A percentile compares a stretch with the other conserved stretches of the same genome.
phyloP scores from a whole-genome alignment of 2,797 vertebrate species.

The Chanos chanos region DNA sequence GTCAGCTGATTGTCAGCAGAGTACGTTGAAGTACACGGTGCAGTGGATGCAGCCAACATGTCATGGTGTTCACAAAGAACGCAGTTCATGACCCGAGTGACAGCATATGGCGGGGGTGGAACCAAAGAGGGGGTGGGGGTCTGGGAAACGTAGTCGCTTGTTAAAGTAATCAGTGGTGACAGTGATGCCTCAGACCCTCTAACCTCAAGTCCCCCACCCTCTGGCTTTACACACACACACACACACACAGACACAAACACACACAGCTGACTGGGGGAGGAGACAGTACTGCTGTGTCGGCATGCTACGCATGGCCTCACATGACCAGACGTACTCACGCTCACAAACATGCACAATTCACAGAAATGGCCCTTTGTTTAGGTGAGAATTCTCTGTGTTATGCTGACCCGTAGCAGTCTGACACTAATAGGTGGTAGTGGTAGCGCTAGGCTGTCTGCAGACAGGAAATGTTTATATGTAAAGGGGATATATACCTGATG shows the following conservation, averaged over 20 bases:
- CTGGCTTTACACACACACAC: background rate
- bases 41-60: too few species aligned
- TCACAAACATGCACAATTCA: background rate
- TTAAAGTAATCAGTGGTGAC: conserved; percentile 29
- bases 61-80: background rate
- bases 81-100: background rate
- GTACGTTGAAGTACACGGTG: too few species aligned
- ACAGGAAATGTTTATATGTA: too few species aligned
- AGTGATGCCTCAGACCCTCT: too few species aligned
- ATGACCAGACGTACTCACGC: background rate
- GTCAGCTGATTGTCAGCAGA: too few species aligned
- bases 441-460: too few species aligned
- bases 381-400: too few species aligned
- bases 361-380: background rate
- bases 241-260: background rate
- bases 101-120: conserved; percentile 12
- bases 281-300: background rate
- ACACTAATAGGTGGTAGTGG: too few species aligned
- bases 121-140: conserved; percentile 6
- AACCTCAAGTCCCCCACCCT: background rate
- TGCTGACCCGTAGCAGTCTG: too few species aligned
- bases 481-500: too few species aligned
- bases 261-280: background rate
- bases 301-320: background rate
- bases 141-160: conserved; percentile 25